Conservation (phyloP, 2,113 vertebrate species). For the Rana temporaria region DNA sequence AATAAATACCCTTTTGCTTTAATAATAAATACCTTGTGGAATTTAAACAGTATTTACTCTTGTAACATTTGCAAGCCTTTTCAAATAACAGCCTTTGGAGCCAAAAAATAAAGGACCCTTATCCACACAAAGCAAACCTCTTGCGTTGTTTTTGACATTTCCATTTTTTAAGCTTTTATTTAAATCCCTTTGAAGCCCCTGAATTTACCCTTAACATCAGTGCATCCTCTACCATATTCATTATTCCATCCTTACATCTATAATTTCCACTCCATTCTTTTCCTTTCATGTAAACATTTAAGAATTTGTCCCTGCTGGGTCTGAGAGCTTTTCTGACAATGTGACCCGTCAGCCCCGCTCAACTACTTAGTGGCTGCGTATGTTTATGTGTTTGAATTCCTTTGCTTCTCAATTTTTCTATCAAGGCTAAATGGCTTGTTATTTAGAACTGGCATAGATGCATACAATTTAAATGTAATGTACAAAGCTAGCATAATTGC, state of each 20-base stretch:
- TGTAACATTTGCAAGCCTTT: neutral
- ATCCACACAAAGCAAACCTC: neutral
- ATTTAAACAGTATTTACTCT: too few species aligned
- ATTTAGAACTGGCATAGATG: slow-evolving; percentile 53
- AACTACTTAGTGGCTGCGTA: neutral
- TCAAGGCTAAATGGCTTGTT: slow-evolving; percentile 57
- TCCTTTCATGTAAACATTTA: slow-evolving; percentile 39
- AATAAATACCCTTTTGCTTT: too few species aligned
- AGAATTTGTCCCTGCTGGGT: slow-evolving; percentile 27
- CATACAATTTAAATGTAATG: slow-evolving; percentile 63
- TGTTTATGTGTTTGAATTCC: slow-evolving; percentile 21
- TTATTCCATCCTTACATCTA: slow-evolving; percentile 30
- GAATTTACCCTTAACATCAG: neutral
- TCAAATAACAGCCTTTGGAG: neutral
- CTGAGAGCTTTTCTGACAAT: slow-evolving; percentile 25
- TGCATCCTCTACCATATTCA: slow-evolving; percentile 18
- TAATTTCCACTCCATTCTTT: slow-evolving; percentile 24
- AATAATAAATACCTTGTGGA: too few species aligned
- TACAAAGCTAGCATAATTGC: neutral
- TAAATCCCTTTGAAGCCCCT: slow-evolving; percentile 1
- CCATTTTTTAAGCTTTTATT: neutral
- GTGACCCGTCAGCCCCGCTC: neutral
- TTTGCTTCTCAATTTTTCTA: slow-evolving; percentile 43
- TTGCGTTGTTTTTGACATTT: neutral
- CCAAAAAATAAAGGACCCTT: neutral